These are phyloP conservation scores for Myxocyprinus asiaticus DNA, from an alignment of 2,113 vertebrate species.

Conservation along the genomic window DNA sequence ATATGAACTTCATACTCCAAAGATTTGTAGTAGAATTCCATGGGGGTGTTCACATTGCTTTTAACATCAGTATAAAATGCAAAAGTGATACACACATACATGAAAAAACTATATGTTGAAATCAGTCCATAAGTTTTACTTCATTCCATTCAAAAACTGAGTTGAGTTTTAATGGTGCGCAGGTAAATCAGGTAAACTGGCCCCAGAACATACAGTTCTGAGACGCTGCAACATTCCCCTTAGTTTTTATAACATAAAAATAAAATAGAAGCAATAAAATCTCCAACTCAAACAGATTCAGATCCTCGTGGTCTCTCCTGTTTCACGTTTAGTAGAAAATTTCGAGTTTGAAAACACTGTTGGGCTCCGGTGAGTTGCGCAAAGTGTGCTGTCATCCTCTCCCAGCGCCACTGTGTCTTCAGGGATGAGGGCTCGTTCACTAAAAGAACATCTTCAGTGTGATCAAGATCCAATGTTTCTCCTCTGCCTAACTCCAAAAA, in stretches of 20 bases:
- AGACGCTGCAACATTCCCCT: neutral
- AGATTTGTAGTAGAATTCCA: constrained; percentile 8
- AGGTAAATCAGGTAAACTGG: constrained; percentile 3
- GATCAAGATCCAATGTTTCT: constrained; percentile 19
- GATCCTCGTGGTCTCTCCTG: constrained; percentile 3
- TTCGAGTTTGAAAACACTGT: constrained; percentile 6
- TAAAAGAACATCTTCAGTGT: constrained; percentile 21
- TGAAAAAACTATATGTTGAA: no score
- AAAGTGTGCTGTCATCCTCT: constrained; percentile 27
- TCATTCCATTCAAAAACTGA: neutral
- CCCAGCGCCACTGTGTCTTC: constrained; percentile 14
- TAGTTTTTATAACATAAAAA: neutral
- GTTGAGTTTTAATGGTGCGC: neutral
- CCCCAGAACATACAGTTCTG: neutral
- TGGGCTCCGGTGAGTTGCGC: constrained; percentile 22
- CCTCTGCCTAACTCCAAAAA: constrained; percentile 3
- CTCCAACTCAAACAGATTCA: constrained; percentile 6
- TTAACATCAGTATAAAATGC: neutral
- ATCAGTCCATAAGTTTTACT: no score
- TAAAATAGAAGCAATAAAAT: neutral
- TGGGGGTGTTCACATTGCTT: neutral
- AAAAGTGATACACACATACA: neutral
- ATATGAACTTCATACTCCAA: neutral
- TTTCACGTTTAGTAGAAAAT: constrained; percentile 19
- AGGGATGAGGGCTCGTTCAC: neutral